Evolutionary conservation across 2,113 vertebrate genomes (phyloP).

Genomic region (Sialia sialis): DNA sequence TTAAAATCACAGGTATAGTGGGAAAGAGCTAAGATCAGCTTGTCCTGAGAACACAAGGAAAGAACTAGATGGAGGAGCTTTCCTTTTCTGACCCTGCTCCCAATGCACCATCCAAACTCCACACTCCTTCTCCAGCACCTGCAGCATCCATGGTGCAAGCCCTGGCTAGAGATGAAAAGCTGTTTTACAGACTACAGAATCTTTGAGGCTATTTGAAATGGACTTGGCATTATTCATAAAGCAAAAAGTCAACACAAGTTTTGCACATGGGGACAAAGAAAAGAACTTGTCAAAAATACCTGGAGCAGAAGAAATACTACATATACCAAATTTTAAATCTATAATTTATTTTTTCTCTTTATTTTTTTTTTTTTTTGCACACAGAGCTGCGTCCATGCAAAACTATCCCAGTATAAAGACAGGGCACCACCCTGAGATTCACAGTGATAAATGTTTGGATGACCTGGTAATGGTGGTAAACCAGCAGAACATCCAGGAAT

Average conservation of each 20-base stretch:
- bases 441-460: not conserved
- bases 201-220: not conserved
- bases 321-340: not conserved
- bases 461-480: not conserved
- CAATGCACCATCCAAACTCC: not conserved
- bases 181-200: not conserved
- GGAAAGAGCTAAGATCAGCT: not conserved
- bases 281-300: not conserved
- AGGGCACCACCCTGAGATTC: not conserved
- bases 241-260: not conserved
- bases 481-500: not conserved
- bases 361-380: not conserved
- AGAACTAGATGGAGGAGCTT: not conserved
- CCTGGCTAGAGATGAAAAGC: not conserved
- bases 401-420: not conserved
- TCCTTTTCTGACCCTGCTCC: not conserved
- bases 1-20: not conserved
- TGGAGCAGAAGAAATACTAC: not conserved
- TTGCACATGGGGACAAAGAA: not conserved
- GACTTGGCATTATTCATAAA: not conserved
- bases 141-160: not conserved
- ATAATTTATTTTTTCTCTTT: not conserved
- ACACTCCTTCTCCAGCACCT: not conserved
- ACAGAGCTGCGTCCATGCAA: not conserved
- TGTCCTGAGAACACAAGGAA: not conserved